phyloP scores from a whole-genome alignment of 1,140 invertebrate species.

The Drosophila orosa region DNA sequence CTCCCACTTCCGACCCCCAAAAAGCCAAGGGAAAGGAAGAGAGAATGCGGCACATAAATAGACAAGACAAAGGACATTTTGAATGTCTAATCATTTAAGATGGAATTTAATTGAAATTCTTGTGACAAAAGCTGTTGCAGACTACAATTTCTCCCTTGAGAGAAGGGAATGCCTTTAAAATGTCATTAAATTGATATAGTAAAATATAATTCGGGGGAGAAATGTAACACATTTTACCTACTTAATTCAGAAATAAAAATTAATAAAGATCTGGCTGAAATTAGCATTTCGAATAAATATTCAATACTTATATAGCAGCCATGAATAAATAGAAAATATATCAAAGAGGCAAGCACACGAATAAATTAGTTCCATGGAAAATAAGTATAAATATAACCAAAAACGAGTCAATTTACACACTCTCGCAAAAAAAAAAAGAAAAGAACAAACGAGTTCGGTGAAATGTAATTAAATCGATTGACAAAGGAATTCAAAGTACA shows the following conservation, averaged over 20 bases:
- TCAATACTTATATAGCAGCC: constrained; percentile 27
- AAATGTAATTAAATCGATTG: constrained; percentile 41
- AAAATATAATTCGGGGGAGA: neutral
- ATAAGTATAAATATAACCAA: constrained; percentile 4
- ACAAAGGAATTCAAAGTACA: constrained; percentile 15
- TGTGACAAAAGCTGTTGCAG: constrained; percentile 22
- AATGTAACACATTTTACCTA: neutral
- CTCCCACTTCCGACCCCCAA: neutral
- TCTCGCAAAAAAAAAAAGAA: constrained; percentile 1
- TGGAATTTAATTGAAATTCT: constrained; percentile 52
- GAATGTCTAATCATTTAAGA: constrained; percentile 55
- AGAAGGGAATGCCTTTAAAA: constrained; percentile 26
- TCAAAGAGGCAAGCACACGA: constrained; percentile 6
- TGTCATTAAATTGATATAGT: constrained; percentile 20
- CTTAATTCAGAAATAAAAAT: constrained; percentile 16
- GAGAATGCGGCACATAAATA: constrained; percentile 36
- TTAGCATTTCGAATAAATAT: too few species aligned
- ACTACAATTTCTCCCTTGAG: constrained; percentile 2
- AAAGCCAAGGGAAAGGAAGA: neutral
- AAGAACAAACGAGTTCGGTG: neutral
- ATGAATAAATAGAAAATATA: constrained; percentile 14
- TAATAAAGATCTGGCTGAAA: constrained; percentile 22
- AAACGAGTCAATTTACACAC: neutral
- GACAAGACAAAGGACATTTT: constrained; percentile 47
- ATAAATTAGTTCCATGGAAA: constrained; percentile 1